These are phyloP conservation scores for Rhadinocentrus ornatus DNA, from an alignment of 2,797 vertebrate genomes.

Conservation along the genomic window DNA sequence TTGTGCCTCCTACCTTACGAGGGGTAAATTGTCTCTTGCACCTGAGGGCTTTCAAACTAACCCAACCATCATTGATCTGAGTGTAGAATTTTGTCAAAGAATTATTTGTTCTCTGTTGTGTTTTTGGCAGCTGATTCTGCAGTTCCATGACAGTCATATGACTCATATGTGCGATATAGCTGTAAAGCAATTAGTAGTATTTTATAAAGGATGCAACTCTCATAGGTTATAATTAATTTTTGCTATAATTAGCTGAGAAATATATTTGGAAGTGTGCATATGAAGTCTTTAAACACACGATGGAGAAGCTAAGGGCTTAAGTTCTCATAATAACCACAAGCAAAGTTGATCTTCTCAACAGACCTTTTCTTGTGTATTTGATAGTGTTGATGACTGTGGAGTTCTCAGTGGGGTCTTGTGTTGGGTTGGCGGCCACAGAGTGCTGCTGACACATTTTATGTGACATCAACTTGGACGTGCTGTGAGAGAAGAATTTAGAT, in stretches of 20 bases:
- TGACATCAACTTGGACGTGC: conserved; percentile 21
- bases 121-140: background rate
- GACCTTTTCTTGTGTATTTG: conserved; percentile 7
- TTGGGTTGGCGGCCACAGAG: conserved; percentile 14
- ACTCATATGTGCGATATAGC: conserved; percentile 1
- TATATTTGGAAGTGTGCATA: conserved; percentile 6
- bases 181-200: conserved; percentile 7
- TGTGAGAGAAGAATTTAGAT: conserved; percentile 27
- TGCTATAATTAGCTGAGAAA: conserved; percentile 9
- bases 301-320: background rate
- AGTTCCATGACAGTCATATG: conserved; percentile 9
- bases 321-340: conserved; percentile 11
- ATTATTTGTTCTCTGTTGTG: background rate
- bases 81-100: conserved; percentile 15
- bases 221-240: conserved; percentile 10
- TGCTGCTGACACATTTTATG: conserved; percentile 32
- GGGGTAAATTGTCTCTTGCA: conserved; percentile 42
- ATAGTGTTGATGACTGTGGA: conserved; percentile 18
- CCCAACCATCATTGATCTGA: conserved; percentile 5
- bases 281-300: conserved; percentile 7
- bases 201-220: background rate
- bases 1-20: conserved; percentile 41
- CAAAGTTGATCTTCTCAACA: conserved; percentile 6
- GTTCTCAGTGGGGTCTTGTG: conserved; percentile 32
- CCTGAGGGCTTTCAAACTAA: conserved; percentile 44